These are phyloP conservation scores for Amblyornis subalaris DNA, from an alignment of 2,113 vertebrate species.

Conservation along the genomic window DNA sequence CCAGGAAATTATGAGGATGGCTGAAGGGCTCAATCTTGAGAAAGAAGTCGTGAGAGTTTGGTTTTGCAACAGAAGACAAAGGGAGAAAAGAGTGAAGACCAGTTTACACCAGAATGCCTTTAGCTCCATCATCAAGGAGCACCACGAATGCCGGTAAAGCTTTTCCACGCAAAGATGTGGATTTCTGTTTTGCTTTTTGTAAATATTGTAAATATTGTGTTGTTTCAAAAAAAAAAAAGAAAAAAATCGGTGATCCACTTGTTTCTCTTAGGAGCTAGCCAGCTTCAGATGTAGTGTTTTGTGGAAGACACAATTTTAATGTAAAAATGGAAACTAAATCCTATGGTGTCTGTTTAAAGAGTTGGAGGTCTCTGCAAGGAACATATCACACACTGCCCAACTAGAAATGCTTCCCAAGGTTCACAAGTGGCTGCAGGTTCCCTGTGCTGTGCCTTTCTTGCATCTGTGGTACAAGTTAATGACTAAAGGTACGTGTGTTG, in stretches of 20 bases:
- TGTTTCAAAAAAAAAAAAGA: neutral
- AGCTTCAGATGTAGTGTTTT: neutral
- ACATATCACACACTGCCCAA: neutral
- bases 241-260: neutral
- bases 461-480: neutral
- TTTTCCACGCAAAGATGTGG: neutral
- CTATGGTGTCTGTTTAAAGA: neutral
- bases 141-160: slow-evolving; percentile 78
- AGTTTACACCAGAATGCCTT: slow-evolving; percentile 90
- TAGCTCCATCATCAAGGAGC: slow-evolving; percentile 81
- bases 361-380: neutral
- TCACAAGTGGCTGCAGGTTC: neutral
- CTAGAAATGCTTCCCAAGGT: neutral
- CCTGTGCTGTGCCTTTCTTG: neutral
- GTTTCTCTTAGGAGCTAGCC: neutral
- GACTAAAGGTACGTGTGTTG: neutral
- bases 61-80: slow-evolving; percentile 97
- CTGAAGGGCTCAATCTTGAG: slow-evolving; percentile 92
- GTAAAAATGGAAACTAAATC: neutral
- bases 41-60: slow-evolving; percentile 98
- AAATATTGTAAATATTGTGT: neutral
- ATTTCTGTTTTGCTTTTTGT: neutral
- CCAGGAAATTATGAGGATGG: slow-evolving; percentile 93
- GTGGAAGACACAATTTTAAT: neutral
- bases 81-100: slow-evolving; percentile 97